These are phyloP conservation scores for Menidia menidia DNA, from an alignment of 2,797 vertebrate genomes.

Conservation along the genomic window DNA sequence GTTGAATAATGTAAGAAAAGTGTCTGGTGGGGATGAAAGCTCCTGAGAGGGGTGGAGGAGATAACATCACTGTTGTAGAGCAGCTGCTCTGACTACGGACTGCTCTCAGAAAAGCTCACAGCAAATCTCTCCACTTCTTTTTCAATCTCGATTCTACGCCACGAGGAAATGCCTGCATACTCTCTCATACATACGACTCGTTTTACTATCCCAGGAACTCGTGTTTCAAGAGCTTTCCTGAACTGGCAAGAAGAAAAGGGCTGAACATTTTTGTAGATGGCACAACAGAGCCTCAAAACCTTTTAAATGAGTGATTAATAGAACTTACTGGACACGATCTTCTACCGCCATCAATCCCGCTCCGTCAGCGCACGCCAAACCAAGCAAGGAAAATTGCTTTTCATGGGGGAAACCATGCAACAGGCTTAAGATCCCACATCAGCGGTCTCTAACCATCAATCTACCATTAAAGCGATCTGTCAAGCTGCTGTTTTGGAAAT, in stretches of 20 bases:
- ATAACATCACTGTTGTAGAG: slow-evolving; percentile 23
- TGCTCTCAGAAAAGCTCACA: slow-evolving; percentile 34
- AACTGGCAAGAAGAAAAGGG: background rate
- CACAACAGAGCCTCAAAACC: slow-evolving; percentile 1
- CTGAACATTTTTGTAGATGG: background rate
- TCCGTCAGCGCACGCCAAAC: background rate
- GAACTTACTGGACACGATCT: slow-evolving; percentile 17
- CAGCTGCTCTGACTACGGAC: slow-evolving; percentile 27
- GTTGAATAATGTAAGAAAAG: slow-evolving; percentile 1
- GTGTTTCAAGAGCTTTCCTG: background rate
- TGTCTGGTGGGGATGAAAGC: background rate
- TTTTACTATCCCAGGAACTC: background rate
- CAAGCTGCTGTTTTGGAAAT: slow-evolving; percentile 17
- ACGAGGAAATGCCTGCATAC: slow-evolving; percentile 2
- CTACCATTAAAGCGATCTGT: slow-evolving; percentile 15
- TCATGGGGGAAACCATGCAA: slow-evolving; percentile 3
- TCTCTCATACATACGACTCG: no score
- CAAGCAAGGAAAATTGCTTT: slow-evolving; percentile 26
- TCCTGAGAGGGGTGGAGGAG: background rate
- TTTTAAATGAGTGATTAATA: slow-evolving; percentile 9
- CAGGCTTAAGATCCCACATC: slow-evolving; percentile 5
- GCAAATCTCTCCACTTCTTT: slow-evolving; percentile 22
- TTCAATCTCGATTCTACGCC: slow-evolving; percentile 22
- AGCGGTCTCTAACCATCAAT: background rate
- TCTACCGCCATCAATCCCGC: slow-evolving; percentile 24